Percentiles rank a stretch among this genome's conserved stretches.
Evolutionary conservation across 2,888 invertebrate species (phyloP).

Genomic region (Hypercompe scribonia): DNA sequence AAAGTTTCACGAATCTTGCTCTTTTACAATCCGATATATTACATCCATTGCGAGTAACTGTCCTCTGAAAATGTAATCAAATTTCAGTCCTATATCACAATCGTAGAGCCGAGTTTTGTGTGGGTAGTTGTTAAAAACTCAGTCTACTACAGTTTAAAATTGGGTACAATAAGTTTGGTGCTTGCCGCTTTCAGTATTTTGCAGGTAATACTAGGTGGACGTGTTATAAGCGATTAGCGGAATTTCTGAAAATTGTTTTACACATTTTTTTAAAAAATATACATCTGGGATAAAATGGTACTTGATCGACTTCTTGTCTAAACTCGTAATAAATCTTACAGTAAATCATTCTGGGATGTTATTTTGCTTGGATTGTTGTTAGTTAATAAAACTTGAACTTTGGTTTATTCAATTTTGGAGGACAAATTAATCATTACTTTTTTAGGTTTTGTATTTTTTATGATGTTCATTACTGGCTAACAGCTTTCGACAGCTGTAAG

Average conservation of each 20-base stretch:
- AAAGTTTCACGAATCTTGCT: slow-evolving; percentile 51
- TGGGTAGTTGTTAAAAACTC: not conserved
- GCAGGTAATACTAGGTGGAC: slow-evolving; percentile 34
- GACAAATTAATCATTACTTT: too few relatives aligned
- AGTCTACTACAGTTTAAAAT: slow-evolving; percentile 65
- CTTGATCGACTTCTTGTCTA: not conserved
- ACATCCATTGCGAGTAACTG: slow-evolving; percentile 44
- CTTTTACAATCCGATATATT: slow-evolving; percentile 53
- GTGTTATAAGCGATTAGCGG: slow-evolving; percentile 12
- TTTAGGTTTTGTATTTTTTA: too few relatives aligned
- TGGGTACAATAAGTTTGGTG: slow-evolving; percentile 68
- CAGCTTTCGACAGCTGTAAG: too few relatives aligned
- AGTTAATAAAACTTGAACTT: too few relatives aligned
- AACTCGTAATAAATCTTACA: too few relatives aligned
- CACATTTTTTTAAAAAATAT: not conserved
- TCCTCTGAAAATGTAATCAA: not conserved
- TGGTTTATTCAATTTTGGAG: too few relatives aligned
- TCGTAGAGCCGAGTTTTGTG: slow-evolving; percentile 3
- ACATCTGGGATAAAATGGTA: not conserved
- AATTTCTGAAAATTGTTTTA: not conserved
- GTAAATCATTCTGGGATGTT: too few relatives aligned
- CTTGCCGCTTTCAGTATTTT: slow-evolving; percentile 52
- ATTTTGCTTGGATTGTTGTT: too few relatives aligned
- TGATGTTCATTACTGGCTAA: too few relatives aligned
- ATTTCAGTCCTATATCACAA: not conserved